Base-by-base conservation (phyloP, 2,888 invertebrate species). In the Harpalus rufipes region DNA sequence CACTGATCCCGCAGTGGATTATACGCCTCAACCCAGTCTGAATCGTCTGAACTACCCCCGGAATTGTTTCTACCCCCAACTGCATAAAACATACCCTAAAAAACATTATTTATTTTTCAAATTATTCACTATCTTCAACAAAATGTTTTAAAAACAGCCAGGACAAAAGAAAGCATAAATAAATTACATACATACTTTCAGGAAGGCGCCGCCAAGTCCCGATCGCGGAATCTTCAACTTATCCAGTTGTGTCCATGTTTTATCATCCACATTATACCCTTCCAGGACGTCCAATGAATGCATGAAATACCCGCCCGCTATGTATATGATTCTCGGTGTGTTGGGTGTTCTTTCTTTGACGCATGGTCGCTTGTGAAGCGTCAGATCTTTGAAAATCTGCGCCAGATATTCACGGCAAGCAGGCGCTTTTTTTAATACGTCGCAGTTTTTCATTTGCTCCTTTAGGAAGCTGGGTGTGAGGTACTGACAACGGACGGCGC, bases 31-130 rank as follows among this genome's bases (percentile, higher is more conserved):
- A 98, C 96, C 96, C 96, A 96, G 90, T 96, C 96, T 72, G 96
- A 96, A 91, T 96, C 96, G 90, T 96, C 96, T 84, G 96, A 97
- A 84, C 96, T 96, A 12, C 96, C 97, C 32, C 97, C 96, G 32
- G 96, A 95, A 89, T 97, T 98, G 90, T 98, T 97, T 87, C 98
- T 92, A 0, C 98, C 98, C 12, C 98, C 98, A 12, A 98, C 96
- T 7, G 97, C 97, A 92, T 97, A 98, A 91, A 98, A 96, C 89
- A 96, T 93, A 39, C 97, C 97, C 93, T 94, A 90, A n/a, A n/a
- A n/a, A n/a, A n/a, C n/a, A n/a, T n/a, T n/a, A n/a, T n/a, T n/a
- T n/a, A n/a, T n/a, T n/a, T n/a, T n/a, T n/a, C n/a, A n/a, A n/a
- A n/a, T n/a, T n/a, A n/a, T n/a, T n/a, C n/a, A n/a, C n/a, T n/a